Percentiles rank a stretch among this genome's conserved stretches.
Conservation (phyloP, 2,797 vertebrate genomes). For the Odontamblyopus lacepedii region DNA sequence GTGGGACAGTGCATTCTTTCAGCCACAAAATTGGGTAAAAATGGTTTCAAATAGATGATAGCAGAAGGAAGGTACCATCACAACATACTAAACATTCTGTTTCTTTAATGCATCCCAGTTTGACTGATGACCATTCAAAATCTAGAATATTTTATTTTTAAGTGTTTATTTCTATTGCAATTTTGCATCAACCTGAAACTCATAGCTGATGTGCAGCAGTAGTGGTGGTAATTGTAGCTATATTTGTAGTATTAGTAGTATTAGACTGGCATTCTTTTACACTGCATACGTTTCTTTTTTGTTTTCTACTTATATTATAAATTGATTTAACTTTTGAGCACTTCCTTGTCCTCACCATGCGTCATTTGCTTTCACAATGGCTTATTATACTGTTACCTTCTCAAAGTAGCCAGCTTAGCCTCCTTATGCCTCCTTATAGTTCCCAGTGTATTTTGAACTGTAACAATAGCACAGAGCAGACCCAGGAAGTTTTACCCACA, state of each 20-base stretch:
- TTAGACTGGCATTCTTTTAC: background rate
- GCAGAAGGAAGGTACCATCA: too few relatives aligned
- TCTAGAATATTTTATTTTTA: too few relatives aligned
- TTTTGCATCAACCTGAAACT: too few relatives aligned
- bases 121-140: too few relatives aligned
- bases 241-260: background rate
- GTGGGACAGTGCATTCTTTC: too few relatives aligned
- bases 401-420: background rate
- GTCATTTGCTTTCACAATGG: background rate
- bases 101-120: too few relatives aligned
- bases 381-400: background rate
- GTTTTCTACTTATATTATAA: background rate
- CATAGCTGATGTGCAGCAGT: too few relatives aligned
- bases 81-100: too few relatives aligned
- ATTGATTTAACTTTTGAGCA: background rate
- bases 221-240: too few relatives aligned
- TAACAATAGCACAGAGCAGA: constrained; percentile 28
- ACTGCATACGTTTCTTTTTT: background rate
- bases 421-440: constrained; percentile 14
- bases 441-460: constrained; percentile 14
- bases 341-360: background rate
- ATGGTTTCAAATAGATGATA: too few relatives aligned
- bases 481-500: constrained; percentile 33
- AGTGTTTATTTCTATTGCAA: too few relatives aligned
- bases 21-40: too few relatives aligned